Evolutionary conservation across 2,888 invertebrate species (phyloP), one percentile per base, ranked within the genome.

Genomic region (Heteromyza rotundicornis): DNA sequence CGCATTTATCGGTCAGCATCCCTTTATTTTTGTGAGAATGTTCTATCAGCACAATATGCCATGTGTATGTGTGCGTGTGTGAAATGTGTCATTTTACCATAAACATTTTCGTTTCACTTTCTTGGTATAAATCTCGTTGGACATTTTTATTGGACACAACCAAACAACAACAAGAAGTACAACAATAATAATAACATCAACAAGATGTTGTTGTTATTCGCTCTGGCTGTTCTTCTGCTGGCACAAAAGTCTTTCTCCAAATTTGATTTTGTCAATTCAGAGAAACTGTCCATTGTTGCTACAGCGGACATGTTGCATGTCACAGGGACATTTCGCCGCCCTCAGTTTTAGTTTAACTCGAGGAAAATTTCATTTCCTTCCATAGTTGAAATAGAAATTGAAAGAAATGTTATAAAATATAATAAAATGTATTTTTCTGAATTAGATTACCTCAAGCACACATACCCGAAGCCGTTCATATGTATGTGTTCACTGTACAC

Each of bases 61-160:
- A 19, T 20, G 17, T 19, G 47, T 47, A 47, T 47, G 17, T 17
- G 47, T 47, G 47, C 17, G 17, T 2, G 20, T 47, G 17, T 47
- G 47, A 19, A 47, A 47, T 47, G 19, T 47, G 47, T 47, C 47
- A 47, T 47, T 20, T 47, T 47, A 20, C 47, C 47, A 47, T 17
- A 47, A 47, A 47, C 47, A 47, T 47, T 17, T 14, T 47, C 19
- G 19, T 47, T 17, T 19, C 14, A 10, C 20, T 47, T 17, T 40
- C 40, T 19, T 17, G 47, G 7, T 20, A 47, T 47, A 47, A 47
- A 47, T 47, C 47, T 19, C 7, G 20, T 14, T 47, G 20, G 47
- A 47, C 47, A 19, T 47, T 47, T 47, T 47, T 47, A 47, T 47
- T 47, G 47, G 47, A 47, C 47, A 19, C 20, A 47, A 47, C 17